A percentile compares a stretch with the other conserved stretches of the same genome.
phyloP scores from a whole-genome alignment of 1,140 invertebrate species.

The Neuroterus valhalla region DNA sequence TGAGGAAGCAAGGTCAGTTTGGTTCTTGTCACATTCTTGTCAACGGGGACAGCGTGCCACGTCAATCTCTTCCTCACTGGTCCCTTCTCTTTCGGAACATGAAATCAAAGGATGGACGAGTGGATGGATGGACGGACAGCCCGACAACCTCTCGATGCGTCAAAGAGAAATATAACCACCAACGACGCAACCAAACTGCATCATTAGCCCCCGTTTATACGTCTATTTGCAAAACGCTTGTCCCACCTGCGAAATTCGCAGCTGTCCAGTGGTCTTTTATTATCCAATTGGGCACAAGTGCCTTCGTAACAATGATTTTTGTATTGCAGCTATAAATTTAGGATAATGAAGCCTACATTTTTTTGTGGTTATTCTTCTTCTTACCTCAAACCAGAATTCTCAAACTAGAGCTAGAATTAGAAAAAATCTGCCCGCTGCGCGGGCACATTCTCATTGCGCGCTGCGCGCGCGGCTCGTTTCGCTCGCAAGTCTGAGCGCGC shows the following conservation, averaged over 20 bases:
- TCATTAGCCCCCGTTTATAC: conserved; percentile 72
- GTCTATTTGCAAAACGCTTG: conserved; percentile 68
- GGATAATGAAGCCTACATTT: neutral
- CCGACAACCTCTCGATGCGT: conserved; percentile 72
- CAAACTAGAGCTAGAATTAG: too few species aligned
- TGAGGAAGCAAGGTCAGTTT: conserved; percentile 68
- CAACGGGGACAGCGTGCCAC: conserved; percentile 71
- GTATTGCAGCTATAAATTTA: neutral
- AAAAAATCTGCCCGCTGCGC: too few species aligned
- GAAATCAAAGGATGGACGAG: conserved; percentile 56
- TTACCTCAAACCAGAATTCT: too few species aligned
- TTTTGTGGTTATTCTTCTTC: too few species aligned
- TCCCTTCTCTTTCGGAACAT: conserved; percentile 53
- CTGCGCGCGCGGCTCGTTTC: too few species aligned
- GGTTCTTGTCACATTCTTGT: conserved; percentile 75
- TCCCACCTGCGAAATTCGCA: conserved; percentile 47
- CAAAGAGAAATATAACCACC: conserved; percentile 75
- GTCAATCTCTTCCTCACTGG: conserved; percentile 71
- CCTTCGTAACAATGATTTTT: neutral
- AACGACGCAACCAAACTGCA: conserved; percentile 69
- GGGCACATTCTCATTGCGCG: too few species aligned
- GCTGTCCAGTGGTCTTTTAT: conserved; percentile 7
- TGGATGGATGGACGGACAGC: conserved; percentile 66
- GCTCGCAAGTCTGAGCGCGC: too few species aligned
- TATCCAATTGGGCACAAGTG: conserved; percentile 6